Percentiles rank a stretch among this genome's conserved stretches.
Evolutionary conservation across 2,888 invertebrate species (phyloP).

Genomic region (Colletes collaris): DNA sequence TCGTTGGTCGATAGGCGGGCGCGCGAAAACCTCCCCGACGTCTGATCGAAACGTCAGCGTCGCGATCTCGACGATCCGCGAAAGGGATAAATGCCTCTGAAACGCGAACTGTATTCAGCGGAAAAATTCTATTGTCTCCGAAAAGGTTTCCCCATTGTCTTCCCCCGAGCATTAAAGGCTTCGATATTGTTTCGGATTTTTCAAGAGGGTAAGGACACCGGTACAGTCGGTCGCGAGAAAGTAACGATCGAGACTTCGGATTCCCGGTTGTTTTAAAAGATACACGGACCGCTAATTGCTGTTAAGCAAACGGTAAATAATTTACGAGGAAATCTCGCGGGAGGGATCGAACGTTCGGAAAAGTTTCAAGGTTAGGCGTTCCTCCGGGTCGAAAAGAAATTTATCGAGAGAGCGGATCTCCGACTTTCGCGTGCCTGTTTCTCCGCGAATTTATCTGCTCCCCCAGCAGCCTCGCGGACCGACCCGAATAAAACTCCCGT

Average conservation of each 20-base stretch:
- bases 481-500: constrained; percentile 51
- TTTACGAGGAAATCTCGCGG: constrained; percentile 20
- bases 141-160: no score
- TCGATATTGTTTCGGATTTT: no score
- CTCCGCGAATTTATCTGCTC: constrained; percentile 51
- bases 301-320: not conserved
- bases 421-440: constrained; percentile 39
- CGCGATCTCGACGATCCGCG: not conserved
- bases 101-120: no score
- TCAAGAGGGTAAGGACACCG: no score
- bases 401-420: constrained; percentile 48
- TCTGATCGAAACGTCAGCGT: not conserved
- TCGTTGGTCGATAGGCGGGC: constrained; percentile 41
- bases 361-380: constrained; percentile 18
- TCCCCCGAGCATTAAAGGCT: no score
- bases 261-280: no score
- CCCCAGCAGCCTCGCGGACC: constrained; percentile 12
- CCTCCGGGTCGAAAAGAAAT: constrained; percentile 44
- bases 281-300: not conserved
- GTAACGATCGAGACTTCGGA: no score
- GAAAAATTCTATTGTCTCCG: no score
- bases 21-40: constrained; percentile 11
- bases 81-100: no score
- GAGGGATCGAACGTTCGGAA: constrained; percentile 19
- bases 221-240: no score